Evolutionary conservation across 1,140 invertebrate genomes (phyloP), one percentile per base, ranked within the genome.

Genomic region (Globodera ellingtonae): DNA sequence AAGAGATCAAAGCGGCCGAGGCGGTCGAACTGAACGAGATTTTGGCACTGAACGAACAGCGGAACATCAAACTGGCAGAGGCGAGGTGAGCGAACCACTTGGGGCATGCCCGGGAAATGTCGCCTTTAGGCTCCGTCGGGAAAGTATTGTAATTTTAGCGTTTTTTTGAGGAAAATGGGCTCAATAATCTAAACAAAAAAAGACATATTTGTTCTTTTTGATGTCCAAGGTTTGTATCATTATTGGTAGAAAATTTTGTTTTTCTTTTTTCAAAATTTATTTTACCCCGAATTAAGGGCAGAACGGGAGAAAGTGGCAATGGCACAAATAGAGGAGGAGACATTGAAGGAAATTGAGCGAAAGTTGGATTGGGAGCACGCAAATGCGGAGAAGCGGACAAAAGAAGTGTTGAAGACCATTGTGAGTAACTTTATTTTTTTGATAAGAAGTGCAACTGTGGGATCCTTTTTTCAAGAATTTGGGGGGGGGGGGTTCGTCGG

Each of bases 1-100:
- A 82, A 67, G 46, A 59, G 5, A 59, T 86, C 13, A 73, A 78
- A 44, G 59, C 48, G 48, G 82, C 82, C 48, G 85, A 85, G 72
- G 56, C 50, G 15, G 84, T 80, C 46, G 84, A 85, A 56, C 65
- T 85, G 47, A 81, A 85, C 46, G 24, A 47, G 47, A 62, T 84
- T 35, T 72, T 85, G 52, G 71, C 70, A 62, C 65, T 67, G 56
- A 85, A 85, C 65, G 83, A 86, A 35, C n/a, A 75, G 62, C 50
- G 83, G n/a, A 85, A 85, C 76, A 47, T 52, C 13, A 67, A 86
- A 72, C 46, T 59, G n/a, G 83, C 83, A 72, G 47, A 52, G 13
- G 46, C 44, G 73, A 85, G 84, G 84, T 85, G n/a, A 48, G 5
- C 65, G 9, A 77, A 50, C 15, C 9, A 35, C 75, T 35, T n/a